These are phyloP conservation scores for Glaucopsyche alexis DNA, from an alignment of 2,888 invertebrate genomes.

Conservation along the genomic window DNA sequence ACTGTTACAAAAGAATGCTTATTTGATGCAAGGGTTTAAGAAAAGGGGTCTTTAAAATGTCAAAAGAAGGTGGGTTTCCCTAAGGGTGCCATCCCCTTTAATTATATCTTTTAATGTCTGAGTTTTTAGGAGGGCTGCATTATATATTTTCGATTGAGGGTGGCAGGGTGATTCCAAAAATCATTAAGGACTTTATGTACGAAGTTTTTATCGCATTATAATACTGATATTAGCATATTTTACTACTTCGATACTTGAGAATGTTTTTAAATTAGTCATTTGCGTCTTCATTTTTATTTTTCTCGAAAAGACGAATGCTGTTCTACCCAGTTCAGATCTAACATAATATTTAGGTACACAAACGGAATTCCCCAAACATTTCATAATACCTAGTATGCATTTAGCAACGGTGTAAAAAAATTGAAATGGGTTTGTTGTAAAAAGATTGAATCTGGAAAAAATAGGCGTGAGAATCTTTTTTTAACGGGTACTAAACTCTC, in stretches of 20 bases:
- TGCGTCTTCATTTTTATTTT: not conserved
- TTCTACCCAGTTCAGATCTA: too few species aligned
- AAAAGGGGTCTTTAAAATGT: conserved; percentile 76
- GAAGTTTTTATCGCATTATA: conserved; percentile 23
- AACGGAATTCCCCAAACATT: too few species aligned
- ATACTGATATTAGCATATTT: conserved; percentile 18
- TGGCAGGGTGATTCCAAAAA: conserved; percentile 44
- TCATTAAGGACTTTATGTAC: conserved; percentile 45
- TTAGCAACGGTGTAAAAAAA: too few species aligned
- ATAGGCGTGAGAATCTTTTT: too few species aligned
- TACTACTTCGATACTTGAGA: not conserved
- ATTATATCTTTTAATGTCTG: conserved; percentile 79
- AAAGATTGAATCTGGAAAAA: too few species aligned
- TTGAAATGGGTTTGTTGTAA: too few species aligned
- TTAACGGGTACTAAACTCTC: too few species aligned
- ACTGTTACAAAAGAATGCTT: conserved; percentile 35
- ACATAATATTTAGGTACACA: too few species aligned
- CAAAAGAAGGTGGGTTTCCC: conserved; percentile 77
- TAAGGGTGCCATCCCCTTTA: conserved; percentile 70
- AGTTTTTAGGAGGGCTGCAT: conserved; percentile 69
- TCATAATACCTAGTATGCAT: too few species aligned
- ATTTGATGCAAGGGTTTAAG: conserved; percentile 55
- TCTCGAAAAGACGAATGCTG: too few species aligned
- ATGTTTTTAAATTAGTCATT: conserved; percentile 16
- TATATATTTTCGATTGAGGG: conserved; percentile 43